These are phyloP conservation scores for Aegypius monachus DNA, from an alignment of 2,113 vertebrate genomes.

Conservation along the genomic window DNA sequence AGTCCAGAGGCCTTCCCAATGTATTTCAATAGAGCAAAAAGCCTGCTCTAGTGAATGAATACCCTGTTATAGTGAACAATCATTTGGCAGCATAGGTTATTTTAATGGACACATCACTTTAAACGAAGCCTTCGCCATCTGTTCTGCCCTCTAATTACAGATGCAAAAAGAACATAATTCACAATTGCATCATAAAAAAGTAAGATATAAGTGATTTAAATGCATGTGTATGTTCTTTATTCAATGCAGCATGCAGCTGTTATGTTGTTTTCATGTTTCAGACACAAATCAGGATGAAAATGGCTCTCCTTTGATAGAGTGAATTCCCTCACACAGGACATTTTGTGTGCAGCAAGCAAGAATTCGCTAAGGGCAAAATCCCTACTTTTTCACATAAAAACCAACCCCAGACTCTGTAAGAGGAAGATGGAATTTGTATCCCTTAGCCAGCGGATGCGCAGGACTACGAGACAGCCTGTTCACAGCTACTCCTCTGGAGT, in stretches of 20 bases:
- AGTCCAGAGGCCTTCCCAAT: conserved; percentile 65
- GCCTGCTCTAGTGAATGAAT: conserved; percentile 68
- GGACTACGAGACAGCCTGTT: not conserved
- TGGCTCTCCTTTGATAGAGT: conserved; percentile 63
- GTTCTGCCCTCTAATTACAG: conserved; percentile 88
- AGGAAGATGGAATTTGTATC: conserved; percentile 9
- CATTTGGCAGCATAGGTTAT: conserved; percentile 83
- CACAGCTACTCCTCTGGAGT: not conserved
- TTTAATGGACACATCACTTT: conserved; percentile 87
- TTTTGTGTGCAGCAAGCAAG: conserved; percentile 40
- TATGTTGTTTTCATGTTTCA: conserved; percentile 82
- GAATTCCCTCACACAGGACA: conserved; percentile 51
- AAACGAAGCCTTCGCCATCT: conserved; percentile 83
- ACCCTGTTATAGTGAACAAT: conserved; percentile 76
- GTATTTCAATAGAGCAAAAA: conserved; percentile 68
- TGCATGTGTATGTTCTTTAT: conserved; percentile 85
- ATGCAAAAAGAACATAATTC: conserved; percentile 79
- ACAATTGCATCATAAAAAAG: conserved; percentile 76
- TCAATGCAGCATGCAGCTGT: conserved; percentile 84
- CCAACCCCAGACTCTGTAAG: not conserved
- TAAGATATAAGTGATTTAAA: conserved; percentile 88
- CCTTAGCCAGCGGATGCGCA: not conserved
- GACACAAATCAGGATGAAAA: conserved; percentile 79
- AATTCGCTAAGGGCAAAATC: not conserved
- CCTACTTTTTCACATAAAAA: not conserved